Base-by-base conservation (phyloP, 2,888 invertebrate species). In the Oligia fasciuncula region DNA sequence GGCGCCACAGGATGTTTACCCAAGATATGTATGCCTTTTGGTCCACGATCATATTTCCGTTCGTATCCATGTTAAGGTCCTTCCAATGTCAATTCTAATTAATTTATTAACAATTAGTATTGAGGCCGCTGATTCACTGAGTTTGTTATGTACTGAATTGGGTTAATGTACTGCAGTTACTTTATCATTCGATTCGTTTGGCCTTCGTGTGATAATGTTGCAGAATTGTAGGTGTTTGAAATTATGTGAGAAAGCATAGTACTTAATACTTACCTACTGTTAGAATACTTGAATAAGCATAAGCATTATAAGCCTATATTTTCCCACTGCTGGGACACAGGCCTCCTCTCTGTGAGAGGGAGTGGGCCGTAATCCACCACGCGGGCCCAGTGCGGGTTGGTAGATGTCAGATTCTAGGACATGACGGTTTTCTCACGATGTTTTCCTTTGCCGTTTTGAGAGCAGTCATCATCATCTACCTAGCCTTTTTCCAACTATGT, bases 61-160 rank as follows among this genome's bases (percentile, higher is more conserved):
- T 91, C 84, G 88, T 90, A 91, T 91, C 85, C 90, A 85, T 91
- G 92, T 89, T 91, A 93, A 94, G 94, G 93, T 91, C 91, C 80
- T 69, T 81, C 81, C 92, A 94, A 93, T 93, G 92, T 85, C 91
- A 85, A 85, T 90, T 71, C 60, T 79, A 84, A 85, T 86, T 85
- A 86, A 88, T 88, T 85, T 85, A 75, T 86, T 80, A 81, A 83
- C 86, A 77, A 72, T 85, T 84, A 57, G 71, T 74, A 88, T 90
- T 82, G 69, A 90, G 87, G 89, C 11, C 82, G 76, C 17, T 81
- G 84, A 83, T 79, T 81, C 81, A 81, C 51, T 66, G 29, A 79
- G 72, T 83, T 71, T 77, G 54, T 80, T 82, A 77, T 76, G 60
- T 68, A 66, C 67, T 72, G 35, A 88, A 87, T 81, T 88, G 46